phyloP scores from a whole-genome alignment of 2,113 vertebrate species.

The Scolopax mira region DNA sequence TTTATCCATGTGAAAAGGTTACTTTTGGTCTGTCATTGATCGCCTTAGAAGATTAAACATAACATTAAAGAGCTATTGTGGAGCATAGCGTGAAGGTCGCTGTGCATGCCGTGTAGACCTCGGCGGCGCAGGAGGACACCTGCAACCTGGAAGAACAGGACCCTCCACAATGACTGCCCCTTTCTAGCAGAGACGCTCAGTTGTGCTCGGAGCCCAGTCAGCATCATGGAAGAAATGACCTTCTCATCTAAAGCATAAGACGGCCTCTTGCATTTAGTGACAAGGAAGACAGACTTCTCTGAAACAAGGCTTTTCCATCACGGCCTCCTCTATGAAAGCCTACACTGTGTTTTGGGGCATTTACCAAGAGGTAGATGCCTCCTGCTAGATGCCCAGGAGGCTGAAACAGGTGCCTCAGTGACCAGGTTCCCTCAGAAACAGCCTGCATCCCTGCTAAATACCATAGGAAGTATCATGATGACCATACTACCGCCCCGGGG shows the following conservation, averaged over 20 bases:
- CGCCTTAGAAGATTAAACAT: background rate
- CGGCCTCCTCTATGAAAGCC: background rate
- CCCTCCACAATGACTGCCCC: background rate
- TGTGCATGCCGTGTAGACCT: background rate
- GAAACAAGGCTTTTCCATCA: background rate
- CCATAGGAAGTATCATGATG: background rate
- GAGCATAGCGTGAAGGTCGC: accelerated
- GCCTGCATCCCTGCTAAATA: background rate
- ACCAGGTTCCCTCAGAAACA: background rate
- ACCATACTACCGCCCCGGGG: accelerated
- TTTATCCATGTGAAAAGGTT: background rate
- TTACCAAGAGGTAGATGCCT: background rate
- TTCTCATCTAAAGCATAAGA: background rate
- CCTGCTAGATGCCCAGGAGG: background rate
- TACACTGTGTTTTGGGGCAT: background rate
- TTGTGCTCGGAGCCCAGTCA: background rate
- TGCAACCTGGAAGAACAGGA: background rate
- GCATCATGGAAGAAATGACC: background rate
- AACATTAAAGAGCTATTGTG: background rate
- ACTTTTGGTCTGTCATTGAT: background rate
- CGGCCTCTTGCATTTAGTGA: background rate
- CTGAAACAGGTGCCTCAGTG: background rate
- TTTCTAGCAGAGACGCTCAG: background rate
- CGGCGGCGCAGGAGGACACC: accelerated
- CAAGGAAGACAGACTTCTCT: background rate